Conservation (phyloP, 2,888 invertebrate species). For the Chymomyza caudatula region DNA sequence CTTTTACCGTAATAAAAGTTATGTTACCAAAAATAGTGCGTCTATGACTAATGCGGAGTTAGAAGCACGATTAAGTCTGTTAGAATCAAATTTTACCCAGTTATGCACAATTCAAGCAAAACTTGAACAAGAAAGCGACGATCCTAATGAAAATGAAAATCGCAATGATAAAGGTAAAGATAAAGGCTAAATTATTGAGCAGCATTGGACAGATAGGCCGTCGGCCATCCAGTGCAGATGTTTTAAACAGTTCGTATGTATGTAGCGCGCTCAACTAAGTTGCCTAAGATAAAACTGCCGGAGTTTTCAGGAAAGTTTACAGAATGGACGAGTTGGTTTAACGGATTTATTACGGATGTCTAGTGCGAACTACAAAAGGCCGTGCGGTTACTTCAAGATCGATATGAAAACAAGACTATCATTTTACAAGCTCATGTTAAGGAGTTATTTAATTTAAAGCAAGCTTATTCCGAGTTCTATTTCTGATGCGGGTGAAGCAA, state of each 20-base stretch:
- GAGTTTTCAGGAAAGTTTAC: conserved; percentile 4
- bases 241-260: too few species aligned
- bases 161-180: neutral
- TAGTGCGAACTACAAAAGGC: too few species aligned
- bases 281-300: neutral
- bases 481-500: too few species aligned
- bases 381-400: too few species aligned
- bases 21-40: neutral
- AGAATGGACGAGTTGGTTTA: too few species aligned
- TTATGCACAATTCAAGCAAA: conserved; percentile 7
- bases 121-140: conserved; percentile 9
- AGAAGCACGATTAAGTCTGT: conserved; percentile 5
- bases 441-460: too few species aligned
- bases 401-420: too few species aligned
- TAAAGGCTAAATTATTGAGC: neutral
- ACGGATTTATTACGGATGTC: too few species aligned
- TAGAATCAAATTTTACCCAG: conserved; percentile 9
- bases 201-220: neutral
- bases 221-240: neutral
- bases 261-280: too few species aligned
- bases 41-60: neutral
- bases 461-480: too few species aligned
- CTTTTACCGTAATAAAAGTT: neutral
- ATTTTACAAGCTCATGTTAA: too few species aligned
- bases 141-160: conserved; percentile 2